Percentiles rank a stretch among this genome's conserved stretches.
Conservation (phyloP, 1,140 invertebrate genomes). For the Heliconius himera region DNA sequence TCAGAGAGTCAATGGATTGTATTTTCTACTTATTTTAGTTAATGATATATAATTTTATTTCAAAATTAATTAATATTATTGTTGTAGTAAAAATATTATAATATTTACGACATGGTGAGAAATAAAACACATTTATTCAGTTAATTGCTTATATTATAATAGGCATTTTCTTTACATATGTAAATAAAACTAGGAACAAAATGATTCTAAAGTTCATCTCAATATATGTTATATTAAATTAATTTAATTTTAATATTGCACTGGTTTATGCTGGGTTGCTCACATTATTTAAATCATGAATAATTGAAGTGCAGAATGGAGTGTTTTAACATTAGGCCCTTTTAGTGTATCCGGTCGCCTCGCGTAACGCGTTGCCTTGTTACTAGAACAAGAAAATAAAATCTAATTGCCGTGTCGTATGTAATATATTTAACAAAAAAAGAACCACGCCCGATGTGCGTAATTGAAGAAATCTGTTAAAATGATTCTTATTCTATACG, state of each 20-base stretch:
- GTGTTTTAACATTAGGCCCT: not conserved
- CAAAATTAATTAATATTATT: too few relatives aligned
- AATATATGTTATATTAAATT: not conserved
- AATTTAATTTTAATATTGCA: not conserved
- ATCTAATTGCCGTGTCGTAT: too few relatives aligned
- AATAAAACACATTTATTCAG: not conserved
- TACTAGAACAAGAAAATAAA: too few relatives aligned
- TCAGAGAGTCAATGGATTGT: too few relatives aligned
- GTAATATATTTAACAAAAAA: constrained; percentile 62
- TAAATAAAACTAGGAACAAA: not conserved
- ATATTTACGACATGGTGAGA: not conserved
- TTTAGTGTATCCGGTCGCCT: too few relatives aligned
- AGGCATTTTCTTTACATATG: not conserved
- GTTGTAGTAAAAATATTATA: too few relatives aligned
- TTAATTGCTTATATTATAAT: not conserved
- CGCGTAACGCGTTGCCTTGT: too few relatives aligned
- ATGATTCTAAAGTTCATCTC: not conserved
- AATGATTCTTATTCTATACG: constrained; percentile 71
- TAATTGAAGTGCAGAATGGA: not conserved
- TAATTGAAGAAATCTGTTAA: constrained; percentile 74
- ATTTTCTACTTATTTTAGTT: too few relatives aligned
- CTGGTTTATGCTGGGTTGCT: not conserved
- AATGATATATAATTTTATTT: too few relatives aligned
- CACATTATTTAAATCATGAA: too few relatives aligned
- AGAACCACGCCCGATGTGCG: constrained; percentile 70